Conservation (phyloP, 2,113 vertebrate genomes). For the Pterophyllum scalare region DNA sequence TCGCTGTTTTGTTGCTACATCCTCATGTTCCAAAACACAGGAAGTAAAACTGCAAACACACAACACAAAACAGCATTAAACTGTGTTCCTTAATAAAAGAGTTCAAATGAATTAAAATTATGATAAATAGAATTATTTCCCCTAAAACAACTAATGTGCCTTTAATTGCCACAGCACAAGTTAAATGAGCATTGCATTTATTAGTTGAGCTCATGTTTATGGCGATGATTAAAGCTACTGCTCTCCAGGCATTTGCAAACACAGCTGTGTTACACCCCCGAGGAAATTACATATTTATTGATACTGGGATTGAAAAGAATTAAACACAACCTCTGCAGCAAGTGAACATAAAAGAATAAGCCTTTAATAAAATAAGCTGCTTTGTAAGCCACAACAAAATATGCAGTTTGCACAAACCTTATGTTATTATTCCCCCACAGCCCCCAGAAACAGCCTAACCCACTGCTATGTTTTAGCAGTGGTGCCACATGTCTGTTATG, state of each 20-base stretch:
- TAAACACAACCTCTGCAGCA: neutral
- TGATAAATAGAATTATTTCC: neutral
- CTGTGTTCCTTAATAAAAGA: neutral
- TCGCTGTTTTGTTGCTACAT: neutral
- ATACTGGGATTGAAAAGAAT: neutral
- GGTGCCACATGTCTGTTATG: neutral
- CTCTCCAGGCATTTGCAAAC: neutral
- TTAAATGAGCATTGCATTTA: constrained; percentile 1
- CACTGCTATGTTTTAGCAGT: neutral
- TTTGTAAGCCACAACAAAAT: too few species aligned
- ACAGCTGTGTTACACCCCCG: neutral
- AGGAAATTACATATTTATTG: neutral
- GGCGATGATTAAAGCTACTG: neutral
- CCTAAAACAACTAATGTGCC: neutral
- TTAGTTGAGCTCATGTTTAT: neutral
- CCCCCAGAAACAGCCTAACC: neutral
- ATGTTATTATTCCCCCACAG: neutral
- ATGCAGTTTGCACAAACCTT: neutral
- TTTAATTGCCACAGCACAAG: neutral
- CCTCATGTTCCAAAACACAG: neutral
- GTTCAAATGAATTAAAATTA: neutral
- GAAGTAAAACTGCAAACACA: neutral
- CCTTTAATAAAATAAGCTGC: neutral
- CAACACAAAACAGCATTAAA: neutral
- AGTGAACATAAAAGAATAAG: neutral